Conservation (phyloP, 2,797 vertebrate genomes). For the Molossus molossus region DNA sequence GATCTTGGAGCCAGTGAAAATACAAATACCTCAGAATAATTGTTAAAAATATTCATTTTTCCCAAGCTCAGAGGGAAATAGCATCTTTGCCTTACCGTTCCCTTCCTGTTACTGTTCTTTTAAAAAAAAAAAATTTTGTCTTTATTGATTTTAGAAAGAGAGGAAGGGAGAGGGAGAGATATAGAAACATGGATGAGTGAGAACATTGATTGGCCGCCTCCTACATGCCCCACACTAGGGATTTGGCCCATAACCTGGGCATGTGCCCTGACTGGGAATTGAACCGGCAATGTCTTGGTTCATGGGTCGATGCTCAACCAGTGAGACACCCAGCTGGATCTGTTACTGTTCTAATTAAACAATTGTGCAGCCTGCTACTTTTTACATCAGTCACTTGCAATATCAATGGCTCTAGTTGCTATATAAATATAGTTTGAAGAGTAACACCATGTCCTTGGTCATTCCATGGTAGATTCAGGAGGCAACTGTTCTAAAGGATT, state of each 20-base stretch:
- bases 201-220: no score
- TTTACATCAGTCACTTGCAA: neutral
- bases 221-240: no score
- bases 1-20: neutral
- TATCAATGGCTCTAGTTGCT: neutral
- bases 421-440: neutral
- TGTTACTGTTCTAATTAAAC: neutral
- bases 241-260: no score
- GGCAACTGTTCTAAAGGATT: neutral
- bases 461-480: neutral
- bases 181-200: no score
- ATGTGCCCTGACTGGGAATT: no score
- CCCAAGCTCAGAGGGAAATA: neutral
- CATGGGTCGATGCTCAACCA: no score
- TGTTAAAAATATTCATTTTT: neutral
- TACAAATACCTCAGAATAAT: neutral
- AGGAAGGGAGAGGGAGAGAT: no score
- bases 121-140: no score
- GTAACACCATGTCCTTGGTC: neutral
- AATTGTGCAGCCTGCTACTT: neutral
- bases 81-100: neutral
- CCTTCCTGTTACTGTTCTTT: neutral
- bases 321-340: no score
- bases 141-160: no score
- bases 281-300: no score